Evolutionary conservation across 2,888 invertebrate species (phyloP), one percentile per base, ranked within the genome.

Genomic region (Bombylius major): DNA sequence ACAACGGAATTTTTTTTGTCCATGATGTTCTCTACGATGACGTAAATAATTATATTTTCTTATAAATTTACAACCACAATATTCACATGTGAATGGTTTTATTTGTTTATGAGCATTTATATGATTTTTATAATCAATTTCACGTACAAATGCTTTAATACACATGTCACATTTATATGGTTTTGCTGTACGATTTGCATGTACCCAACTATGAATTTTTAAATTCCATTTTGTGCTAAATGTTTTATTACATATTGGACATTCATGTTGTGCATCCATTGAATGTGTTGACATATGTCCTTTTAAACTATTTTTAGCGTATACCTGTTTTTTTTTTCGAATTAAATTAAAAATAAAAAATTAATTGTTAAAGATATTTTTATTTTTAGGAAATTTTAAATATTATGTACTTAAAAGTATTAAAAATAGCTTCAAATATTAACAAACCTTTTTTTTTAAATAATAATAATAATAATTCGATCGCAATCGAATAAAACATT

Each of bases 191-290:
- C 90, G 83, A 53, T 86, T 84, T 56, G 86, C 86, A 75, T 93
- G 92, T 53, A 89, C 89, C 91, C 91, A 91, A 62, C 86, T 84
- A 75, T 93, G 92, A 63, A 89, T 79, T 69, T 90, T 89, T 53
- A 92, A 78, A 76, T 92, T 92, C 88, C 91, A 92, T 70, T 89
- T 89, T 63, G 91, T 91, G 63, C 87, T 86, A 76, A 92, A 92
- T 39, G 83, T 79, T 70, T 90, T 91, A 68, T 83, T 87, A 76
- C 93, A 92, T 55, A 91, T 83, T 54, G 83, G 78, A 74, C 93
- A 93, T 58, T 82, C 78, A 76, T 81, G 86, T n/a, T 89, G 88
- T 79, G 69, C 83, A 79, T 60, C 88, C 84, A 68, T 76, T 62
- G 81, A 82, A 76, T 92, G 92, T 52, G 87, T 87, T 32, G 82